phyloP scores from a whole-genome alignment of 2,797 vertebrate species.

The Tiaroga cobitis region DNA sequence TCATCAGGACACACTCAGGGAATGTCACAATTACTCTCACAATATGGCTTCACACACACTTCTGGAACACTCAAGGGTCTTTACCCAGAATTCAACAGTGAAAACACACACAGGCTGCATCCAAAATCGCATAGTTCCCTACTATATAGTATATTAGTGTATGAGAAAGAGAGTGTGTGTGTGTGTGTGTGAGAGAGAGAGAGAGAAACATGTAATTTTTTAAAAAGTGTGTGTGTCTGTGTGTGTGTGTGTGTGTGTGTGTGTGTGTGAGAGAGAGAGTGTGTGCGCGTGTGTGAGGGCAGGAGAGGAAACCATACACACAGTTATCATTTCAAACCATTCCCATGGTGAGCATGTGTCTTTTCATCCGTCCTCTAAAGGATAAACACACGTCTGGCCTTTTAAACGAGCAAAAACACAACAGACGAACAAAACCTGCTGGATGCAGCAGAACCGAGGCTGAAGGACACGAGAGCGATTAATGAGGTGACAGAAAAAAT shows the following conservation, averaged over 20 bases:
- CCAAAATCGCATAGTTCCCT: not conserved
- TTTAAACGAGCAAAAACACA: not conserved
- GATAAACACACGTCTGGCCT: slow-evolving; percentile 23
- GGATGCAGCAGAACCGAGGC: slow-evolving; percentile 16
- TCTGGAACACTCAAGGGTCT: slow-evolving; percentile 5
- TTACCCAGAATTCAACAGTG: slow-evolving; percentile 19
- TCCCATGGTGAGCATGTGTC: slow-evolving; percentile 30
- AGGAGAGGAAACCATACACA: slow-evolving; percentile 37
- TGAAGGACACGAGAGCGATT: not conserved
- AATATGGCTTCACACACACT: slow-evolving; percentile 13
- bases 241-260: not conserved
- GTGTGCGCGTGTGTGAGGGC: no score
- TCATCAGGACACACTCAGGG: slow-evolving; percentile 32
- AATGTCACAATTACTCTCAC: slow-evolving; percentile 32
- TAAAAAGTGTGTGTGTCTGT: no score
- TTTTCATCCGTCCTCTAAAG: slow-evolving; percentile 31
- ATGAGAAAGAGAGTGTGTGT: no score
- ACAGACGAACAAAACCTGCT: slow-evolving; percentile 5
- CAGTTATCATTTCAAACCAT: slow-evolving; percentile 44
- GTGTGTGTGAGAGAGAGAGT: not conserved
- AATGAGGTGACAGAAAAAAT: not conserved
- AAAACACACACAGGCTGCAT: not conserved
- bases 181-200: no score
- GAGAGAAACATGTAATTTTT: no score
- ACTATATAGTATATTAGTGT: no score